These are phyloP conservation scores for Tiliacea citrago DNA, from an alignment of 2,888 invertebrate species.

Conservation along the genomic window DNA sequence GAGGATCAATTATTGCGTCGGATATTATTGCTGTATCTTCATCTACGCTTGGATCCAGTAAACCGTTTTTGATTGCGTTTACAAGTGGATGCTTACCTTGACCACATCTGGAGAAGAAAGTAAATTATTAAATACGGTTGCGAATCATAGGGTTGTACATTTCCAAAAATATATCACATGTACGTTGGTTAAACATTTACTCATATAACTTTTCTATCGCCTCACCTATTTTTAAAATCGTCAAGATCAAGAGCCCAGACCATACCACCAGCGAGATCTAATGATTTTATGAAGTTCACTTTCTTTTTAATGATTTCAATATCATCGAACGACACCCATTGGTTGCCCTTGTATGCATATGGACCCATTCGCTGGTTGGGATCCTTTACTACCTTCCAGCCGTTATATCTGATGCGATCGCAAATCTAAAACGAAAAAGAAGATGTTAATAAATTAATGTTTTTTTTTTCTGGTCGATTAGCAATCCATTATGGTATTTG, in stretches of 20 bases:
- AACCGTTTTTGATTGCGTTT: slow-evolving; percentile 93
- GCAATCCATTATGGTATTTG: neutral
- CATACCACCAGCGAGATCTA: slow-evolving; percentile 96
- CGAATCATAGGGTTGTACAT: no score
- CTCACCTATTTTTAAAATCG: slow-evolving; percentile 93
- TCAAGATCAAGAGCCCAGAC: slow-evolving; percentile 97
- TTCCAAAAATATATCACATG: neutral
- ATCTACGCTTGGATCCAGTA: slow-evolving; percentile 88
- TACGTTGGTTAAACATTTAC: neutral
- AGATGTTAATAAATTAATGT: neutral
- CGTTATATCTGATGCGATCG: slow-evolving; percentile 94
- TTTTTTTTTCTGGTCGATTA: neutral
- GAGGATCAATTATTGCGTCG: slow-evolving; percentile 73
- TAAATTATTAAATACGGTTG: neutral
- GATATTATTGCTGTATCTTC: slow-evolving; percentile 69
- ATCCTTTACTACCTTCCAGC: slow-evolving; percentile 96
- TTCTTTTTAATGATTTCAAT: slow-evolving; percentile 94
- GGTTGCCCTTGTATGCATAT: slow-evolving; percentile 96
- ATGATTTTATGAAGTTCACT: slow-evolving; percentile 94
- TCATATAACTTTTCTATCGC: neutral
- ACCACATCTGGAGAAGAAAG: slow-evolving; percentile 91
- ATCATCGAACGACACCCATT: slow-evolving; percentile 98
- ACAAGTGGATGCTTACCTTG: slow-evolving; percentile 95
- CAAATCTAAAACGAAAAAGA: slow-evolving; percentile 92
- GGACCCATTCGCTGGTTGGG: slow-evolving; percentile 95